phyloP scores from a whole-genome alignment of 2,113 vertebrate species.

The Aspiorhynchus laticeps region DNA sequence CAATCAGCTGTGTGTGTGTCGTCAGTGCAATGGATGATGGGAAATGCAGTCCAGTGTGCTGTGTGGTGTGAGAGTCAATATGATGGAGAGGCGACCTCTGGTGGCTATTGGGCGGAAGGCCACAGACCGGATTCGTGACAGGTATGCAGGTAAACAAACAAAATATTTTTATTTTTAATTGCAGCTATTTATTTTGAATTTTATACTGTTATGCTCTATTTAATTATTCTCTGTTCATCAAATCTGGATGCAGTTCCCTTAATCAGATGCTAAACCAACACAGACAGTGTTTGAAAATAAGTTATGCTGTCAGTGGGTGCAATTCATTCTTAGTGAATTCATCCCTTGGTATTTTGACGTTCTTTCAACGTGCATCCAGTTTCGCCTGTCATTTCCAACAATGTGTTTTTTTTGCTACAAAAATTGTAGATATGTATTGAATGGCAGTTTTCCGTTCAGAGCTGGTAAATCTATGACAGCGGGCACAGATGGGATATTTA shows the following conservation, averaged over 20 bases:
- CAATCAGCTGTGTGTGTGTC: too few relatives aligned
- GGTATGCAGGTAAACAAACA: too few relatives aligned
- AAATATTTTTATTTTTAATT: not conserved
- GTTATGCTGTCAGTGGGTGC: not conserved
- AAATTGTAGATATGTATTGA: slow-evolving; percentile 26
- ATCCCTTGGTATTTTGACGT: not conserved
- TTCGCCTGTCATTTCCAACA: not conserved
- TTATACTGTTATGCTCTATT: not conserved
- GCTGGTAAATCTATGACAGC: slow-evolving; percentile 25
- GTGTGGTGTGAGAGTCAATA: too few relatives aligned
- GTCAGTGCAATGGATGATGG: too few relatives aligned
- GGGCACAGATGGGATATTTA: slow-evolving; percentile 30
- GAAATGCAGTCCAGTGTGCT: too few relatives aligned
- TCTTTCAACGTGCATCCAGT: not conserved
- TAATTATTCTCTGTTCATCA: not conserved
- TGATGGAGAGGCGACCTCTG: too few relatives aligned
- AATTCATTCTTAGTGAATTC: not conserved
- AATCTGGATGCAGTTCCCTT: not conserved
- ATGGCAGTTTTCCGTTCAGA: slow-evolving; percentile 34
- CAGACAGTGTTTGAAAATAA: not conserved
- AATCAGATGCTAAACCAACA: not conserved
- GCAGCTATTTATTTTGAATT: not conserved
- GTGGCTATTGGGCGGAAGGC: too few relatives aligned
- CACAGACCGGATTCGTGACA: too few relatives aligned
- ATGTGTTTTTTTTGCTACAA: slow-evolving; percentile 13